Base-by-base conservation (phyloP, 2,888 invertebrate genomes). In the Drosophila macrospina region DNA sequence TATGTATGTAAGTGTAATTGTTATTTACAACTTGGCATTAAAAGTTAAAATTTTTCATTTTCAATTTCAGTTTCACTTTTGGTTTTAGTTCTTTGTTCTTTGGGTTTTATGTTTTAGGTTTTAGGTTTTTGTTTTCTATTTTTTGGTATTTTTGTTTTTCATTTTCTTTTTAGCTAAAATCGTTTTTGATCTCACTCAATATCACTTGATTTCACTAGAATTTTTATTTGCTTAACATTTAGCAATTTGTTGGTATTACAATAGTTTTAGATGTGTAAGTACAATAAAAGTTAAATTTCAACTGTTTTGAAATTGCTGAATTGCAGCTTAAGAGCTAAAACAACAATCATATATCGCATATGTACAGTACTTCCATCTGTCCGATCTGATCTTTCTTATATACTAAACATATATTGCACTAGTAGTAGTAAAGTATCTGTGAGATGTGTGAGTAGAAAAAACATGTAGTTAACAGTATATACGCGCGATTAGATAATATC, bases 121-220 rank as follows among this genome's bases (percentile, higher is more conserved):
- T 13, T 1, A 8, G 16, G 30, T 28, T 32, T 48, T 20, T 10
- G 30, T 15, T 32, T 50, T 34, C 34, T 13, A 20, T 52, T 66
- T 71, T 48, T 15, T 45, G 44, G 55, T 48, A 32, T 69, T 67
- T 45, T 11, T 59, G 41, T 37, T 48, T 20, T 39, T 10, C 50
- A 48, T 61, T 16, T 61, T 62, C 36, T 68, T 60, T 79, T 85
- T 78, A 82, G 88, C 86, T 91, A 90, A 90, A 91, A 90, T 90
- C 91, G 90, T 87, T 81, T 89, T 90, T 88, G 91, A 91, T 91
- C 91, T 91, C 91, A 91, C 91, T 91, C 91, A 83, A 90, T 91
- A 91, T 91, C 91, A 91, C 91, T 91, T 90, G 90, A 83, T 83
- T 89, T 83, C 78, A 80, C 80, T 89, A 84, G 79, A 78, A 81